Percentiles rank a stretch among this genome's conserved stretches.
These are phyloP conservation scores for Eristalinus sepulchralis DNA, from an alignment of 2,888 invertebrate genomes.

Conservation along the genomic window DNA sequence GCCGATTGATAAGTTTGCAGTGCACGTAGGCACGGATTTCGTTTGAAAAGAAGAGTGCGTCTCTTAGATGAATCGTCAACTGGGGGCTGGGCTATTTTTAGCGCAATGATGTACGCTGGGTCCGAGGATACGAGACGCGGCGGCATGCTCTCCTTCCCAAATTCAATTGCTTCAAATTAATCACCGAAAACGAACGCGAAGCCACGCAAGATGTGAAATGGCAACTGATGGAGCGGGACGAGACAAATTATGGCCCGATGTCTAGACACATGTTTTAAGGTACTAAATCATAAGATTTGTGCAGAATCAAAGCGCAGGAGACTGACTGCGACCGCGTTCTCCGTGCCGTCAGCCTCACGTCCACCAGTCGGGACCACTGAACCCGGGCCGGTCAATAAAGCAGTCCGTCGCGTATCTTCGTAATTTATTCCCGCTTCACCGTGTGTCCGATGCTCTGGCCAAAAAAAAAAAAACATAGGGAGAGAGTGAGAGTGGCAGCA, in stretches of 20 bases:
- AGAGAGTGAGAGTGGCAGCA: background rate
- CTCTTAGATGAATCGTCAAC: slow-evolving; percentile 18
- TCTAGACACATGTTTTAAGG: slow-evolving; percentile 55
- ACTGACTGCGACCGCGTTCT: background rate
- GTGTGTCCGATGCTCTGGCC: background rate
- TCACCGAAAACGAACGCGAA: slow-evolving; percentile 21
- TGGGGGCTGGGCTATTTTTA: slow-evolving; percentile 29
- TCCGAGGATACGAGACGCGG: slow-evolving; percentile 20
- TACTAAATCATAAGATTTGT: slow-evolving; percentile 56
- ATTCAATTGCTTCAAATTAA: slow-evolving; percentile 53
- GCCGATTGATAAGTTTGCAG: slow-evolving; percentile 57
- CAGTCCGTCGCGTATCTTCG: slow-evolving; percentile 21
- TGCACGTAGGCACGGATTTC: slow-evolving; percentile 46
- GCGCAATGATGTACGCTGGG: slow-evolving; percentile 11
- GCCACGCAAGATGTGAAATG: slow-evolving; percentile 10
- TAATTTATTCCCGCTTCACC: slow-evolving; percentile 32
- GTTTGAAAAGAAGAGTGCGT: slow-evolving; percentile 19
- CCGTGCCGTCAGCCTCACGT: background rate
- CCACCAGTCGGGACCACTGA: slow-evolving; percentile 32
- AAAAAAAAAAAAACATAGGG: background rate
- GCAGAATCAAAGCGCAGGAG: slow-evolving; percentile 41
- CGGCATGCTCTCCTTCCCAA: slow-evolving; percentile 2
- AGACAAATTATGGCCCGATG: slow-evolving; percentile 32
- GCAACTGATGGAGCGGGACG: background rate
- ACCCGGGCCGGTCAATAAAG: slow-evolving; percentile 6